Evolutionary conservation across 2,888 invertebrate species (phyloP), one percentile per base, ranked within the genome.

Genomic region (Ypsolopha scabrella): DNA sequence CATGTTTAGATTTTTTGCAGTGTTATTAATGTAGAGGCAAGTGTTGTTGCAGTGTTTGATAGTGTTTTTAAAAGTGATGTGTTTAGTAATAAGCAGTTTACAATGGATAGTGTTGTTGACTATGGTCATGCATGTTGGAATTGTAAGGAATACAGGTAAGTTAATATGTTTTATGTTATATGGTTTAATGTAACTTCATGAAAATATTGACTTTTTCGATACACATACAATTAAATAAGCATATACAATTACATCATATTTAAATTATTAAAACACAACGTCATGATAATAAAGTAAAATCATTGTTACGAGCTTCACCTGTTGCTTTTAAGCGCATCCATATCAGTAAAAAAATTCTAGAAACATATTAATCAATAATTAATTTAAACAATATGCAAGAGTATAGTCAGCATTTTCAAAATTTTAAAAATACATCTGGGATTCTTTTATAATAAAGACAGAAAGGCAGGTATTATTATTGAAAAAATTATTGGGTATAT

Each of bases 141-240:
- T 63, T 60, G 76, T 81, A 37, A 68, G 64, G 56, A 81, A 82
- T 70, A 79, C 78, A 64, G 80, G 83, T 82, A 57, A 70, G n/a
- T n/a, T n/a, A n/a, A n/a, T n/a, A 65, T 47, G 14, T 43, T 43
- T 4, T 43, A 43, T 8, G 14, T 13, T 6, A 11, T 8, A 41
- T 10, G 14, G 6, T 41, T 9, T 41, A 14, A 43, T 24, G 24
- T 24, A 13, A 34, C 7, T 41, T 41, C 11, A 41, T 13, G 1
- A 41, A 24, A 14, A 14, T 14, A 14, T 43, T 13, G 43, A 43
- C 6, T 6, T 11, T 24, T 9, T 24, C 14, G 24, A 43, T 14
- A 14, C 10, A 14, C 24, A 24, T 8, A 43, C n/a, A 43, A 43
- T 14, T 6, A 43, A 14, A 9, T 6, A 43, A 13, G 14, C 7